Conservation (phyloP, 2,888 invertebrate genomes). For the Diloba caeruleocephala region DNA sequence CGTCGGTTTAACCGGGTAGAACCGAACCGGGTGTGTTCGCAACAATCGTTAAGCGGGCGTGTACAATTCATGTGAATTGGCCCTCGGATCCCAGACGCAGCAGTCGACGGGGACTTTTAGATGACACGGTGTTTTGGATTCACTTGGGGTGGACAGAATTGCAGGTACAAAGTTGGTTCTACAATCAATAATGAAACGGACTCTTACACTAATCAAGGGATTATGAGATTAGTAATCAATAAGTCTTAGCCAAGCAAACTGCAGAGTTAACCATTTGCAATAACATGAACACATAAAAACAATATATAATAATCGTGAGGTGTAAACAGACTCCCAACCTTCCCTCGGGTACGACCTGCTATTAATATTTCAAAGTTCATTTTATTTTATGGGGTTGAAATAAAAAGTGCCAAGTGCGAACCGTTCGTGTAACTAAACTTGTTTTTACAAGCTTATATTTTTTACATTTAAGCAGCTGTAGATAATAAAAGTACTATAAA, state of each 20-base stretch:
- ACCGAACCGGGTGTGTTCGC: conserved; percentile 63
- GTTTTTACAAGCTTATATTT: too few species aligned
- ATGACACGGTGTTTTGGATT: conserved; percentile 16
- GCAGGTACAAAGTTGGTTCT: too few species aligned
- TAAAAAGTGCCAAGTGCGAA: conserved; percentile 66
- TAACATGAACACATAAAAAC: too few species aligned
- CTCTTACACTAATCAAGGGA: too few species aligned
- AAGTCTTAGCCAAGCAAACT: too few species aligned
- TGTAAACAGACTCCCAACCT: conserved; percentile 54
- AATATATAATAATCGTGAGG: conserved; percentile 13
- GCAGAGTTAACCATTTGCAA: too few species aligned
- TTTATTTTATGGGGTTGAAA: conserved; percentile 75
- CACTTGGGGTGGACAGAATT: neutral
- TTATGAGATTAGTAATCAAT: too few species aligned
- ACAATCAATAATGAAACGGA: too few species aligned
- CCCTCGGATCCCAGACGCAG: conserved; percentile 70
- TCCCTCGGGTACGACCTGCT: conserved; percentile 58
- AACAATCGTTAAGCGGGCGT: conserved; percentile 68
- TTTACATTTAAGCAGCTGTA: conserved; percentile 33
- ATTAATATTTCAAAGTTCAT: conserved; percentile 81
- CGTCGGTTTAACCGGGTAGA: conserved; percentile 52
- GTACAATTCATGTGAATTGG: conserved; percentile 76
- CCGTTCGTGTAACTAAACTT: conserved; percentile 44
- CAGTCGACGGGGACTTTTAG: conserved; percentile 47
- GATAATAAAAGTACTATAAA: conserved; percentile 46